phyloP scores from a whole-genome alignment of 2,797 vertebrate genomes.

The Vespertilio murinus region DNA sequence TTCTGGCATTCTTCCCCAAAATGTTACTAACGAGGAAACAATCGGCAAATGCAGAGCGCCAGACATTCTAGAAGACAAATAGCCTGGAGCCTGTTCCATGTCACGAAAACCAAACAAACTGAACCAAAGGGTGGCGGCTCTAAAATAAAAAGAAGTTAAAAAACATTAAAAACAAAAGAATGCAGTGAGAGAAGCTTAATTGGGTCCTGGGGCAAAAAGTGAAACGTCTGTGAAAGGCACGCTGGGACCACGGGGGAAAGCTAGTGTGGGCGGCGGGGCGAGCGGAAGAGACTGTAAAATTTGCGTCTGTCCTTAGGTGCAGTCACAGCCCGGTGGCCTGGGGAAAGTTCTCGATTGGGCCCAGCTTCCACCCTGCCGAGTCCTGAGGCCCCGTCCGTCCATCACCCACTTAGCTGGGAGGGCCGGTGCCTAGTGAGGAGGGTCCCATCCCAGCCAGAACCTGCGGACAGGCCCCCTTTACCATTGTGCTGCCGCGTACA shows the following conservation, averaged over 20 bases:
- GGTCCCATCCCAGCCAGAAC: rapidly evolving
- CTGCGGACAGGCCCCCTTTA: rapidly evolving
- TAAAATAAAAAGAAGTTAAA: neutral
- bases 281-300: rapidly evolving
- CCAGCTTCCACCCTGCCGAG: rapidly evolving
- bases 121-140: neutral
- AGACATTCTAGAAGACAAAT: neutral
- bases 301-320: rapidly evolving
- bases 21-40: neutral
- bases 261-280: rapidly evolving
- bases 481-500: rapidly evolving
- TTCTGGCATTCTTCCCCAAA: neutral
- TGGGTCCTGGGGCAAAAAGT: neutral
- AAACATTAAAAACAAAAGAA: no score
- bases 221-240: neutral
- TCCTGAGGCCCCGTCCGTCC: rapidly evolving
- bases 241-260: rapidly evolving
- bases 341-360: no score
- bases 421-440: neutral
- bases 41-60: neutral
- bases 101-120: neutral
- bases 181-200: neutral
- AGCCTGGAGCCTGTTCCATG: neutral
- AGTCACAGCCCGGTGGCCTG: rapidly evolving
- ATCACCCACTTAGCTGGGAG: neutral